Base-by-base conservation (phyloP, 1,140 invertebrate species). In the Steinernema feltiae region DNA sequence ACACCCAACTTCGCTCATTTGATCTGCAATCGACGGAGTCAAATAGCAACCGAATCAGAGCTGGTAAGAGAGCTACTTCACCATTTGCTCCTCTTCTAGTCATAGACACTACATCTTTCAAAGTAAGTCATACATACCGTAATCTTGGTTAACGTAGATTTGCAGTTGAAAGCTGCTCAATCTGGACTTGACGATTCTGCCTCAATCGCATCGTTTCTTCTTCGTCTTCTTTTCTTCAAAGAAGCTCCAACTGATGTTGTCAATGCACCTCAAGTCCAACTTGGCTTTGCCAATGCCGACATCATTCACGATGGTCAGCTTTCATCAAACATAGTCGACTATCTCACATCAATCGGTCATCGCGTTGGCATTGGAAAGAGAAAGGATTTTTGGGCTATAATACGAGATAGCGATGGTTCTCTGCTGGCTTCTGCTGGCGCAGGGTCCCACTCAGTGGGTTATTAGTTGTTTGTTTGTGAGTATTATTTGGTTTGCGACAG, bases 151-250 rank as follows among this genome's bases (percentile, higher is more conserved):
- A 27, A 17, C 24, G 2, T 63, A 3, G 7, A 27, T n/a, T 63
- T 63, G 12, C 24, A 63, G 53, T 7, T 63, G 2, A 63, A 63
- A 63, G 3, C 24, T 7, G 24, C 53, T 27, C 53, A 15, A 12
- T 63, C 53, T 17, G 53, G 53, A 3, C 24, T 63, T 3, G 53
- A 63, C 53, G 53, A 63, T 27, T 63, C 53, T 3, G 53, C 91
- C 29, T 90, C 91, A 21, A 87, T 92, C 1, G 93, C 93, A 0
- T 91, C 93, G 81, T 94, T 92, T 84, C 94, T 93, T 0, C 88
- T 98, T 7, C 92, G 95, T 82, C 95, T 94, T n/a, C 87, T 98
- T 30, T 88, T 97, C 0, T 94, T 91, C 84, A 91, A 63, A 21
- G 15, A 63, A 3, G 2, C 53, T 3, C 3, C 53, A 63, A 27